Conservation (phyloP, 1,140 invertebrate genomes). For the Telenomus remus region DNA sequence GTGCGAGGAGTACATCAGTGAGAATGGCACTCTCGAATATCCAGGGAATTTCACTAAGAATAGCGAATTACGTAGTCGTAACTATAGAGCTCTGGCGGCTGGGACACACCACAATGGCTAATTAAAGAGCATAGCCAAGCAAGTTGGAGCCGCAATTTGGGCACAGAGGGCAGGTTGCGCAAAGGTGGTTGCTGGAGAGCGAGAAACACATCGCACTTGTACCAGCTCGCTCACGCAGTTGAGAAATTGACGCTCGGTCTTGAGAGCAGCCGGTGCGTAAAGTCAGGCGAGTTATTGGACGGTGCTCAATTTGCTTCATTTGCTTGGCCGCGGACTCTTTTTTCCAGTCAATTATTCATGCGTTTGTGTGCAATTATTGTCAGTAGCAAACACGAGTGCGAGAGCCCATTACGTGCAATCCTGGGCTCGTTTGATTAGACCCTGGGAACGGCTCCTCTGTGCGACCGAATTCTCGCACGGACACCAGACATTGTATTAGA, state of each 20-base stretch:
- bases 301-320: conserved; percentile 31
- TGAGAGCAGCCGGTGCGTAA: conserved; percentile 16
- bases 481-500: conserved; percentile 16
- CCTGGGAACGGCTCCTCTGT: conserved; percentile 16
- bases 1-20: conserved; percentile 35
- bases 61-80: conserved; percentile 56
- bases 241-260: conserved; percentile 25
- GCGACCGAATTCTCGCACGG: conserved; percentile 15
- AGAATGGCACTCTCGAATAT: conserved; percentile 31
- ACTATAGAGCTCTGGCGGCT: conserved; percentile 44
- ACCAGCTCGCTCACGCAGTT: conserved; percentile 13
- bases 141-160: conserved; percentile 41
- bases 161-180: conserved; percentile 11
- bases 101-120: conserved; percentile 54
- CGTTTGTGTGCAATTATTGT: conserved; percentile 31
- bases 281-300: conserved; percentile 20
- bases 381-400: conserved; percentile 4
- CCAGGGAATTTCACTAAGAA: conserved; percentile 54
- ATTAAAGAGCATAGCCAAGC: conserved; percentile 56
- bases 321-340: conserved; percentile 9
- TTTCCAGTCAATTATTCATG: conserved; percentile 31
- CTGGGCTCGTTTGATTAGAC: conserved; percentile 29
- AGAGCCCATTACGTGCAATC: conserved; percentile 16
- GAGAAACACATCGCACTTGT: conserved; percentile 18
- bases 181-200: conserved; percentile 25